phyloP scores from a whole-genome alignment of 2,113 vertebrate genomes.

The Cynoglossus semilaevis region DNA sequence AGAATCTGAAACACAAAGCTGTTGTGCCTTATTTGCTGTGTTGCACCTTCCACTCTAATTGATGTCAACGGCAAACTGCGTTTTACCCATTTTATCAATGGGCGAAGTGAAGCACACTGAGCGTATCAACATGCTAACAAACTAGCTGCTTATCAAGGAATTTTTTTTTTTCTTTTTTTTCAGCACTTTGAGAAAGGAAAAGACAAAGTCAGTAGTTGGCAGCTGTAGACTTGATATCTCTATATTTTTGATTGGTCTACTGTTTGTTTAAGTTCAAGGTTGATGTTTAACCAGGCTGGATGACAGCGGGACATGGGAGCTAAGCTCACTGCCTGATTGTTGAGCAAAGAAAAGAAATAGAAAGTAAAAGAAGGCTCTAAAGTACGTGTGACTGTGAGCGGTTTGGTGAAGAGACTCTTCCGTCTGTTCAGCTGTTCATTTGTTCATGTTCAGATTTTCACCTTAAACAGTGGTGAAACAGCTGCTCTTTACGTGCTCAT shows the following conservation, averaged over 20 bases:
- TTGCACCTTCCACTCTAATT: neutral
- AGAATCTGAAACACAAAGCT: too few species aligned
- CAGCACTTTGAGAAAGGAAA: too few species aligned
- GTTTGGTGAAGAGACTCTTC: neutral
- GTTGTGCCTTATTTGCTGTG: neutral
- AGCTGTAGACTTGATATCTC: neutral
- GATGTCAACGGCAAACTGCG: neutral
- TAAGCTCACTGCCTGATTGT: neutral
- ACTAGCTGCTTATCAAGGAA: too few species aligned
- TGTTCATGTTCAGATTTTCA: neutral
- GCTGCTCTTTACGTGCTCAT: conserved; percentile 14
- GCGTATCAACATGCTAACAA: too few species aligned
- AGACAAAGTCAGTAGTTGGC: too few species aligned
- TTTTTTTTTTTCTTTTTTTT: too few species aligned
- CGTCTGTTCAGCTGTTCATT: neutral
- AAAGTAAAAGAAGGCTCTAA: too few species aligned
- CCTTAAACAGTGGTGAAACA: conserved; percentile 8
- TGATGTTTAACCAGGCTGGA: conserved; percentile 36
- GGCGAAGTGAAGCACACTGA: too few species aligned
- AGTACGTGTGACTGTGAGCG: too few species aligned
- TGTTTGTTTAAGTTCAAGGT: conserved; percentile 37
- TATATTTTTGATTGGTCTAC: neutral
- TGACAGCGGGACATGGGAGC: conserved; percentile 2
- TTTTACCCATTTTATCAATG: too few species aligned
- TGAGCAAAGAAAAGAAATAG: too few species aligned